Evolutionary conservation across 2,888 invertebrate species (phyloP).

Genomic region (Calliopum simillimum): DNA sequence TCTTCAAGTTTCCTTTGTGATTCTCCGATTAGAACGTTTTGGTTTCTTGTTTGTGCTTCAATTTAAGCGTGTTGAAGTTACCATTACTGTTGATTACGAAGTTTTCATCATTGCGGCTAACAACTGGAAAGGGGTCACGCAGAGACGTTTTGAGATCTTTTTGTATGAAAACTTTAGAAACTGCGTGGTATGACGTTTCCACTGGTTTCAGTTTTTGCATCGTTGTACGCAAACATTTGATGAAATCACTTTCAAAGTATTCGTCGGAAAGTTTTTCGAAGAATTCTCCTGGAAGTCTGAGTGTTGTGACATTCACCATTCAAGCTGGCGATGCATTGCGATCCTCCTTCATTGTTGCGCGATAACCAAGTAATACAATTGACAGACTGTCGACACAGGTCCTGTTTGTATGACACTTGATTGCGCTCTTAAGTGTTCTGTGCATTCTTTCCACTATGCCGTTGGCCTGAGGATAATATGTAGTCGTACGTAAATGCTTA

Average conservation of each 20-base stretch:
- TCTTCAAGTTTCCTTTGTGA: too few relatives aligned
- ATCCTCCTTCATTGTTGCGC: constrained; percentile 37
- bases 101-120: too few relatives aligned
- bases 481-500: constrained; percentile 16
- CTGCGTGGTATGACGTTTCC: constrained; percentile 22
- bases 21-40: too few relatives aligned
- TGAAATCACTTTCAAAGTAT: constrained; percentile 26
- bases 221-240: constrained; percentile 15
- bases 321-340: constrained; percentile 36
- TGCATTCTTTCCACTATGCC: constrained; percentile 41
- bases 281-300: constrained; percentile 41
- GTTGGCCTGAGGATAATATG: too few relatives aligned
- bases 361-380: constrained; percentile 31
- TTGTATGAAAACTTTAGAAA: constrained; percentile 14
- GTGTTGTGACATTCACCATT: constrained; percentile 38
- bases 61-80: too few relatives aligned
- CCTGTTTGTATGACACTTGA: constrained; percentile 29
- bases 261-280: constrained; percentile 30
- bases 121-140: too few relatives aligned
- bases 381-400: constrained; percentile 28
- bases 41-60: too few relatives aligned
- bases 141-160: too few relatives aligned
- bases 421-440: constrained; percentile 32
- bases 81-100: too few relatives aligned
- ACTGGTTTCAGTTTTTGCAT: constrained; percentile 25